Base-by-base conservation (phyloP, 2,888 invertebrate genomes). In the Dysmachus trigonus region DNA sequence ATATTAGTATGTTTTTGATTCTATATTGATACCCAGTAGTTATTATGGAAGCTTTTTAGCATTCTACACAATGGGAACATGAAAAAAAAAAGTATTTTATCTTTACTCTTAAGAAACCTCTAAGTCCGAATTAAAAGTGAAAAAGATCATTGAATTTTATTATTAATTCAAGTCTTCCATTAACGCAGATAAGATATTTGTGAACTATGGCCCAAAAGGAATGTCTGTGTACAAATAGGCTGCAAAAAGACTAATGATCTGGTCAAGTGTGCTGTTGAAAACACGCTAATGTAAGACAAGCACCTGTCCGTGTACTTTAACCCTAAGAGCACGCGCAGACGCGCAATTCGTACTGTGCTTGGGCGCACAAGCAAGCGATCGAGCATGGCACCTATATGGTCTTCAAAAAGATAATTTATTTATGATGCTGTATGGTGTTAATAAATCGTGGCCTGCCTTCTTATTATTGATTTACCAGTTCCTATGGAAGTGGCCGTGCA, bases 291-390 rank as follows among this genome's bases (percentile, higher is more conserved):
- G 82, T 83, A 86, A 86, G 83, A 86, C 71, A 86, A 73, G 62
- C 86, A 83, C 86, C 83, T 86, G 86, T 86, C 86, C 51, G 18
- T 83, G 51, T n/a, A 79, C 83, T 72, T 86, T 86, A 86, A 76
- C 74, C 76, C 74, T 10, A 35, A 35, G 35, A 83, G 74, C 86
- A 86, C 62, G 62, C 62, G 62, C 62, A 62, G 62, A 62, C 27
- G 35, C 38, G 77, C 77, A 41, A 27, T 38, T 41, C 35, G 27
- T 41, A 74, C 27, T 30, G 27, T 41, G 22, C 33, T 15, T 10
- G 76, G 22, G 62, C 27, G 53, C 62, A 74, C 62, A 38, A 51
- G 47, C 53, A 15, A 41, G 15, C 62, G 62, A n/a, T 13, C 33
- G 35, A 41, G 13, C 38, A 4, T 41, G 31, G 31, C 31, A 31